A percentile compares a stretch with the other conserved stretches of the same genome.
These are phyloP conservation scores for Drosophila tsacasi DNA, from an alignment of 1,140 invertebrate species.

Conservation along the genomic window DNA sequence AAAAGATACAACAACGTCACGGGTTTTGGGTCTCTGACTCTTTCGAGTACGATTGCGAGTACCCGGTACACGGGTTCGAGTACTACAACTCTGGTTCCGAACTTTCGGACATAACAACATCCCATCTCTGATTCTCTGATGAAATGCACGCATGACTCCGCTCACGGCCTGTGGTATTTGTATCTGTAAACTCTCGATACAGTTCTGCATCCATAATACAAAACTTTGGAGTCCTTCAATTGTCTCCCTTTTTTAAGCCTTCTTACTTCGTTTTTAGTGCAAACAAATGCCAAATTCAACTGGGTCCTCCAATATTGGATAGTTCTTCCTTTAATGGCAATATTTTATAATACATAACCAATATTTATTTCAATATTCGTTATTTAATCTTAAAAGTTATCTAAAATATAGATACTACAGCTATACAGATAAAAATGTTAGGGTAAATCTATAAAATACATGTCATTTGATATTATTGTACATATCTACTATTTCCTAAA, in stretches of 20 bases:
- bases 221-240: background rate
- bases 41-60: constrained; percentile 22
- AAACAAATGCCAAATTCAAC: no score
- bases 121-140: constrained; percentile 56
- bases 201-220: constrained; percentile 2
- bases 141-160: constrained; percentile 63
- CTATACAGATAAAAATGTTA: background rate
- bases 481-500: background rate
- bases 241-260: no score
- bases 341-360: background rate
- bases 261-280: no score
- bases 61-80: background rate
- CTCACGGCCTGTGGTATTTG: constrained; percentile 13
- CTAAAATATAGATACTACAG: background rate
- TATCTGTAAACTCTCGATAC: constrained; percentile 7
- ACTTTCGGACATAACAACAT: constrained; percentile 14
- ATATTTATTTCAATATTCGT: background rate
- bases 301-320: background rate
- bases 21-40: constrained; percentile 45
- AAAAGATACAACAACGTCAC: constrained; percentile 29
- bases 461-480: no score
- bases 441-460: no score
- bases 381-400: background rate
- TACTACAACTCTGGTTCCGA: constrained; percentile 11
- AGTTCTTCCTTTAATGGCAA: background rate